Conservation (phyloP, 2,888 invertebrate species). For the Mellilla xanthometata region DNA sequence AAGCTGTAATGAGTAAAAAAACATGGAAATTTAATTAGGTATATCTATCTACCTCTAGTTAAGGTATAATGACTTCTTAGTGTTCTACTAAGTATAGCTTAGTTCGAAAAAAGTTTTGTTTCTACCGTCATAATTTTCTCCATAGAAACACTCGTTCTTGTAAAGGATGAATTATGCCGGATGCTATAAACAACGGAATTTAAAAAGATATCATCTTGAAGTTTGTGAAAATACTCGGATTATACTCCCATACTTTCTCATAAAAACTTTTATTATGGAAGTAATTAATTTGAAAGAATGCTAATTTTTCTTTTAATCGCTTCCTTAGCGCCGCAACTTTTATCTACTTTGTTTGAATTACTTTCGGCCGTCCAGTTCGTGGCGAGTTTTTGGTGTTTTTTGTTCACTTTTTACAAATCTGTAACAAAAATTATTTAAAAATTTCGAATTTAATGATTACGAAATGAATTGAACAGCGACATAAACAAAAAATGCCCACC, state of each 20-base stretch:
- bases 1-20: too few relatives aligned
- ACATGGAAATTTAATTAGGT: too few relatives aligned
- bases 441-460: neutral
- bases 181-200: conserved; percentile 34
- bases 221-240: conserved; percentile 51
- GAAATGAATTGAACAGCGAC: neutral
- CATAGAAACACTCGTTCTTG: neutral
- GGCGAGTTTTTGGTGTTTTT: conserved; percentile 60
- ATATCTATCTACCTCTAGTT: too few relatives aligned
- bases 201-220: conserved; percentile 39
- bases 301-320: conserved; percentile 80
- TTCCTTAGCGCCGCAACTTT: conserved; percentile 76
- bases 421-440: conserved; percentile 10
- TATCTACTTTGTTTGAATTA: conserved; percentile 80
- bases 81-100: too few relatives aligned
- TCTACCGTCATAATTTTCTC: too few relatives aligned
- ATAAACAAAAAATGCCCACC: too few relatives aligned
- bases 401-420: conserved; percentile 26
- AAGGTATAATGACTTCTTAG: too few relatives aligned
- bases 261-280: conserved; percentile 73
- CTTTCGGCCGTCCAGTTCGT: conserved; percentile 67
- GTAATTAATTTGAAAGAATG: conserved; percentile 81
- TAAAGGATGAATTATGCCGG: conserved; percentile 2
- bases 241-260: conserved; percentile 57
- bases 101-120: too few relatives aligned